Evolutionary conservation across 1,140 invertebrate genomes (phyloP), one percentile per base, ranked within the genome.

Genomic region (Bathynomus jamesi): DNA sequence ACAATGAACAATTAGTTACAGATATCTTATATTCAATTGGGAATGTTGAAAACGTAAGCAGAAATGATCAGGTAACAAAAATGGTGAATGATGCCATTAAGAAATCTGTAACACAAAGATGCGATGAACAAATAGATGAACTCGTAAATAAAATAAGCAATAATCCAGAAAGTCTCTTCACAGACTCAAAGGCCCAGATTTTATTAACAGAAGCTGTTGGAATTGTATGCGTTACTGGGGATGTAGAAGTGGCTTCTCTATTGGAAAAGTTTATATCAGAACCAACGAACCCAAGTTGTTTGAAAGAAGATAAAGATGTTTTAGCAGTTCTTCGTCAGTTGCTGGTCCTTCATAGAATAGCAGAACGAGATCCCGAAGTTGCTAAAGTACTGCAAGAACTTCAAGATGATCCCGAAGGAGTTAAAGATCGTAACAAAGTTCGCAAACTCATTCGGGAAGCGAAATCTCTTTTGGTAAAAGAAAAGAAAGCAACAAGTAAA

Each of bases 331-430:
- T 92, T n/a, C 87, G 87, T 80, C 84, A 90, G 69, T 80, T 91
- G 28, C 87, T 87, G 3, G 84, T 91, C 0, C 90, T 91, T 85
- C 83, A 87, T 67, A 87, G 91, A 80, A 81, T 91, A 0, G 88
- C 89, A 5, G 75, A 76, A 24, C 64, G 71, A 2, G 69, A 76
- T 27, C 65, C 65, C 10, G 75, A 76, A 31, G 72, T 71, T 11
- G 72, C 53, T n/a, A 70, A 65, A 30, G 46, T 76, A 29, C 69
- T 76, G 2, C 71, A 76, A 46, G 72, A 70, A 13, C 61, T 76
- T 25, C 71, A 73, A 29, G 72, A 62, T 7, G 72, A 76, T 0
- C 88, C 89, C 68, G 83, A 86, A 76, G 85, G 87, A 3, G 32
- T 73, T 8, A 76, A 75, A 40, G 74, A 77, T 30, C 62, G 74